Evolutionary conservation across 2,113 vertebrate species (phyloP), one percentile per base, ranked within the genome.

Genomic region (Mesembrinibis cayennensis): DNA sequence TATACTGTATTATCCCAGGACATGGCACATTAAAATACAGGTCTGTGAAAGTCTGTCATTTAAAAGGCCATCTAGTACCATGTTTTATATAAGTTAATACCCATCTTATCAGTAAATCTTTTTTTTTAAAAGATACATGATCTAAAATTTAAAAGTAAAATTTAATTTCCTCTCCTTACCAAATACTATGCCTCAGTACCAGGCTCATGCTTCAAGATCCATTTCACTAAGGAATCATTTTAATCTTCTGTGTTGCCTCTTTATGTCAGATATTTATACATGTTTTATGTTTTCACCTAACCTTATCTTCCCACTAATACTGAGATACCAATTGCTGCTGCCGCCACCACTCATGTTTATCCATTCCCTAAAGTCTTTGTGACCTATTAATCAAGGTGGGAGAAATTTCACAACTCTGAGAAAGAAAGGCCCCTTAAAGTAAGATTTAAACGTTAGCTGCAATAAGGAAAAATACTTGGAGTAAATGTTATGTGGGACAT

Each of bases 141-240:
- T 76, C 49, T 76, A 67, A 96, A 95, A 97, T 98, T 96, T 97
- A 86, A 97, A 97, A 97, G 97, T 97, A 97, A 97, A 97, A 97
- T 98, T 97, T 98, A 96, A 98, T 98, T 96, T 97, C 94, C 47
- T 80, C 50, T 79, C 73, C 88, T 77, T 82, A 88, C 77, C 74
- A 84, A 84, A 77, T 27, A 90, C 21, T 92, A 0, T 56, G 42
- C 52, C n/a, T 76, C 38, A 32, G 59, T 49, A 73, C 29, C 61
- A 71, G 23, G 40, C 84, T 91, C 66, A 90, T 89, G 44, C 90
- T 87, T 95, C 90, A 94, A 92, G 59, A 67, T 95, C 91, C 45
- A 6, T 65, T 97, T 89, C 89, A 91, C 77, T 97, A 87, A 96
- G 65, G 67, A 90, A 89, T 76, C 38, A 50, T 87, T 87, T 95